Base-by-base conservation (phyloP, 2,888 invertebrate species). In the Pyralis farinalis region DNA sequence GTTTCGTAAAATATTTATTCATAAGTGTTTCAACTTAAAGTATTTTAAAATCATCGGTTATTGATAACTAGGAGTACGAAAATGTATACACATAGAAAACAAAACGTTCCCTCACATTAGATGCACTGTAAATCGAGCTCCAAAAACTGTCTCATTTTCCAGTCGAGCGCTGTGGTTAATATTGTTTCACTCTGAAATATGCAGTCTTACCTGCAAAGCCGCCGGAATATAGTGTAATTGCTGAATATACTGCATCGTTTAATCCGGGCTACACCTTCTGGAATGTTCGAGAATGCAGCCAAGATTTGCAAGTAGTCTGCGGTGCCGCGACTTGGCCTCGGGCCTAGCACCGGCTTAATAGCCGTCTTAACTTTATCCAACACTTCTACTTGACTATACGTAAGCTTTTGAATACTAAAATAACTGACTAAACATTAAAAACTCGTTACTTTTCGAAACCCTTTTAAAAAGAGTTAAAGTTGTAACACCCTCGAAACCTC, bases 141-240 rank as follows among this genome's bases (percentile, higher is more conserved):
- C 80, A 81, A 85, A 83, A 83, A 78, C 84, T 77, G 83, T 81
- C 78, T 81, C 79, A 74, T 84, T 85, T 91, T 92, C 91, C 91
- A 85, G 89, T 84, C 90, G 90, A 91, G 90, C 85, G 90, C 91
- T 73, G 76, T 76, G 74, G 77, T 84, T 86, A 87, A 87, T 85
- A 86, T 84, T 82, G 87, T 85, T 85, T 85, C 80, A 72, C 69
- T 70, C 61, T 82, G 66, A 86, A 83, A 83, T 83, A 85, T 84
- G 79, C 81, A 79, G 69, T 60, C 75, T 80, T 79, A 87, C 87
- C 87, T 86, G 85, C 70, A 70, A 63, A 66, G 67, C 69, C 60
- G 67, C 61, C 70, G 66, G 74, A 70, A 82, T 76, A 75, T 73
- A 79, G 73, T 80, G 84, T 86, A 88, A 87, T 86, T 80, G 87